These are phyloP conservation scores for Antechinus stuartii DNA, from an alignment of 2,113 vertebrate species.

Conservation along the genomic window DNA sequence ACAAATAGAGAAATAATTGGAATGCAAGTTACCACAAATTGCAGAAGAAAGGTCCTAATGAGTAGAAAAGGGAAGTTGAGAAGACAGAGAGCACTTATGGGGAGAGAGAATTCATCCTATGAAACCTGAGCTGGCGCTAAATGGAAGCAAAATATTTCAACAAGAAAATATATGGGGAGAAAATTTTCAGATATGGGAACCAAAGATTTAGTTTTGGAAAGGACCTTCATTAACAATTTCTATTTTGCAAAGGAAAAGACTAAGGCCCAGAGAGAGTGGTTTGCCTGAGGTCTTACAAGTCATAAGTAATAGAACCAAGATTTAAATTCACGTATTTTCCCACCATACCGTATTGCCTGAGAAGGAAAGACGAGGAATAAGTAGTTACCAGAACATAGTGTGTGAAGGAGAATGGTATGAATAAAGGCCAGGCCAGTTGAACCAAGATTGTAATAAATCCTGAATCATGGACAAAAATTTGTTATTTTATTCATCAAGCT, in stretches of 20 bases:
- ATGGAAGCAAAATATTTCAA: not conserved
- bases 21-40: not conserved
- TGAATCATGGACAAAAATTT: not conserved
- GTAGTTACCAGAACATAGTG: not conserved
- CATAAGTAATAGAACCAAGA: not conserved
- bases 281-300: not conserved
- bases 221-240: not conserved
- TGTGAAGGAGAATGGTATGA: not conserved
- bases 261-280: not conserved
- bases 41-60: not conserved
- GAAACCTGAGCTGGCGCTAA: not conserved
- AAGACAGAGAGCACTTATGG: not conserved
- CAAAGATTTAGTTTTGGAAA: not conserved
- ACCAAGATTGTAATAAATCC: not conserved
- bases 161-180: not conserved
- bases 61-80: not conserved
- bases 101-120: not conserved
- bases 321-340: not conserved
- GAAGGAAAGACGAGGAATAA: not conserved
- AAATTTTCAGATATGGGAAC: not conserved
- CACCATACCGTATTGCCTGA: not conserved
- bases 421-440: not conserved
- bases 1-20: not conserved
- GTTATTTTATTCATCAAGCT: not conserved
- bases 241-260: not conserved